Evolutionary conservation across 2,888 invertebrate species (phyloP), one percentile per base, ranked within the genome.

Genomic region (Diabrotica balteata): DNA sequence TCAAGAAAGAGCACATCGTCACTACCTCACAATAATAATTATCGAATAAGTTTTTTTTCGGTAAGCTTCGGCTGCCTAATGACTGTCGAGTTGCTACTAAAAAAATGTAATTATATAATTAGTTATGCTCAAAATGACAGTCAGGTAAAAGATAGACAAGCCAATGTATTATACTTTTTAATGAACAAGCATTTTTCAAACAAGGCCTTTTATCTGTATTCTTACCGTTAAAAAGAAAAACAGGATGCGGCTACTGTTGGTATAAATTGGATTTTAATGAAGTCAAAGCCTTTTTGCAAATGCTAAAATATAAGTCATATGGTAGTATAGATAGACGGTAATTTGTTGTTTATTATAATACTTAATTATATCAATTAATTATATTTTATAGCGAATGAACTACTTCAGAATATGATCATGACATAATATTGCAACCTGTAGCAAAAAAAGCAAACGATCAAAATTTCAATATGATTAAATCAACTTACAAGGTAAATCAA

Each of bases 111-210:
- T 84, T 83, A 83, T 81, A 79, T 80, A 83, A 83, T 84, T 83
- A 82, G 84, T 81, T 83, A 82, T 83, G 82, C 81, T 80, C 80
- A 80, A 80, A 83, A 82, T 82, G 83, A 82, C 83, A 82, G 81
- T 79, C 81, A 79, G 78, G 80, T 80, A 80, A 79, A 78, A 79
- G 77, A 78, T 79, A 80, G 80, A 77, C 79, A 76, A 78, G 77
- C 76, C 44, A 61, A 76, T 77, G 76, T 77, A 77, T 78, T 78
- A 76, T 77, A 70, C 73, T 76, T 74, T 76, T 75, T 77, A 78
- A 78, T 77, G 77, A 76, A 77, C 74, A 70, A 71, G 68, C 72
- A 73, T 74, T 76, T 77, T 77, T 76, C 64, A 62, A 64, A 54
- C 53, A 32, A 61, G 9, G 7, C 11, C 57, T 69, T 67, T 67